phyloP scores from a whole-genome alignment of 2,888 invertebrate species.

The Craniophora ligustri region DNA sequence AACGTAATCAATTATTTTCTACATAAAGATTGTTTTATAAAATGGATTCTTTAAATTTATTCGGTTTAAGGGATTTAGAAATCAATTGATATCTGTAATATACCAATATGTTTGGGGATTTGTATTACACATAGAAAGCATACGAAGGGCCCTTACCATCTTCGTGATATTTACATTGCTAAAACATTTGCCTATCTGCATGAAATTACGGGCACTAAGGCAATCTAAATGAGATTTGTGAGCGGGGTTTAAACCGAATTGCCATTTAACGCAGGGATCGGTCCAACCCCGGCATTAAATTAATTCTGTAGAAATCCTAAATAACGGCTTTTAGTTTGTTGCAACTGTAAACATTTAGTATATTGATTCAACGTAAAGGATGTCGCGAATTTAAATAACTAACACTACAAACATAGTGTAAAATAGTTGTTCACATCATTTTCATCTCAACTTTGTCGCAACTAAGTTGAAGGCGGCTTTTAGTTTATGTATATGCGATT shows the following conservation, averaged over 20 bases:
- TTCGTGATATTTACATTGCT: conserved; percentile 49
- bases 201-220: conserved; percentile 58
- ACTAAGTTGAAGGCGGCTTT: too few relatives aligned
- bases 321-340: conserved; percentile 24
- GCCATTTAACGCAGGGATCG: conserved; percentile 67
- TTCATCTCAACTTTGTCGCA: too few relatives aligned
- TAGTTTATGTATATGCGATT: too few relatives aligned
- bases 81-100: not conserved
- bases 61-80: not conserved
- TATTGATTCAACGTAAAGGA: not conserved
- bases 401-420: too few relatives aligned
- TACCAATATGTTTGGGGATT: conserved; percentile 11
- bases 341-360: not conserved
- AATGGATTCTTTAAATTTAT: not conserved
- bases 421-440: too few relatives aligned
- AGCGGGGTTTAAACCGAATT: conserved; percentile 64
- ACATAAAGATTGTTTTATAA: not conserved
- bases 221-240: conserved; percentile 68
- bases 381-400: not conserved
- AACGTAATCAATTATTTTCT: too few relatives aligned
- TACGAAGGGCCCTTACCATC: conserved; percentile 28
- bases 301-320: conserved; percentile 42
- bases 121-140: conserved; percentile 37
- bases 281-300: conserved; percentile 60
- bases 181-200: conserved; percentile 54